phyloP scores from a whole-genome alignment of 2,113 vertebrate genomes.

The Siniperca chuatsi region DNA sequence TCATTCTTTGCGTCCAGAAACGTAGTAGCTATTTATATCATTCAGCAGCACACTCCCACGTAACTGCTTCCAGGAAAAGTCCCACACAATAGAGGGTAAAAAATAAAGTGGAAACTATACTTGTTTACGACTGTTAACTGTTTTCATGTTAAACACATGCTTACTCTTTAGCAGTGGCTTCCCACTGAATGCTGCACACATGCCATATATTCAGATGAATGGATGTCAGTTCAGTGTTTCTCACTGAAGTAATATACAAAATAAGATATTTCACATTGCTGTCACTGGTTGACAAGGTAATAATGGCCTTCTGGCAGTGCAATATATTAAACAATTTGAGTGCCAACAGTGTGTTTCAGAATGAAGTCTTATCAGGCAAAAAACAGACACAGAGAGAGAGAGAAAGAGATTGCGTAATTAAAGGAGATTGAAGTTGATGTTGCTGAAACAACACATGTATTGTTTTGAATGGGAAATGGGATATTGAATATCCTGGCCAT shows the following conservation, averaged over 20 bases:
- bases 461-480: constrained; percentile 62
- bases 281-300: constrained; percentile 31
- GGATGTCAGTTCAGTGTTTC: constrained; percentile 3
- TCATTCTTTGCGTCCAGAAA: background rate
- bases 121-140: constrained; percentile 21
- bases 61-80: constrained; percentile 43
- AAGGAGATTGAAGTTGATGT: constrained; percentile 41
- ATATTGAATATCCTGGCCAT: constrained; percentile 48
- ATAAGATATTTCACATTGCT: constrained; percentile 43
- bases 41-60: background rate
- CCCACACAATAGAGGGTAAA: constrained; percentile 12
- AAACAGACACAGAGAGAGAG: constrained; percentile 22
- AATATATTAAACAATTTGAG: constrained; percentile 41
- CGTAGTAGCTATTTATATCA: background rate
- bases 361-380: constrained; percentile 23
- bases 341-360: constrained; percentile 25
- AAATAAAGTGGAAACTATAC: constrained; percentile 24
- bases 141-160: constrained; percentile 33
- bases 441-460: constrained; percentile 58
- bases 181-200: constrained; percentile 1
- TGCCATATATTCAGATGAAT: constrained; percentile 30
- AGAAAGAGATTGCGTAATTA: constrained; percentile 32
- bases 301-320: constrained; percentile 25
- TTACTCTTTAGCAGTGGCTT: constrained; percentile 15
- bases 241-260: constrained; percentile 13